Percentiles rank a stretch among this genome's conserved stretches.
Evolutionary conservation across 2,888 invertebrate species (phyloP).

Genomic region (Keiferia lycopersicella): DNA sequence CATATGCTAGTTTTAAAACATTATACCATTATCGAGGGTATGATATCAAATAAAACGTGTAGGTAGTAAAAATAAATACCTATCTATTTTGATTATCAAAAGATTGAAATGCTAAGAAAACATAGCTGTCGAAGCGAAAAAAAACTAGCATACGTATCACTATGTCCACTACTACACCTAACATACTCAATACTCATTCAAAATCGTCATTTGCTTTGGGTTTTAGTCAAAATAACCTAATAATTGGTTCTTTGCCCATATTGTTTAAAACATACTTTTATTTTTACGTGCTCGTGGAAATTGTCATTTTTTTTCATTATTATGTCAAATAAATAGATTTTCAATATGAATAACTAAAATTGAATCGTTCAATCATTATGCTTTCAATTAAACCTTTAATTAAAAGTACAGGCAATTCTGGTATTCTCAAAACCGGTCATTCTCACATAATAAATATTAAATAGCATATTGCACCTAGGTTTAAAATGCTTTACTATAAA

Average conservation of each 20-base stretch:
- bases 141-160: background rate
- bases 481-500: background rate
- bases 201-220: constrained; percentile 23
- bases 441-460: background rate
- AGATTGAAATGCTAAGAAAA: background rate
- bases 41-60: no score
- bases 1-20: background rate
- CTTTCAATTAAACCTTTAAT: no score
- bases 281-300: constrained; percentile 49
- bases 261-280: constrained; percentile 42
- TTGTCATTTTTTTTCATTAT: constrained; percentile 10
- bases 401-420: no score
- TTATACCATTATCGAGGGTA: no score
- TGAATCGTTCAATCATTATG: no score
- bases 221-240: constrained; percentile 52
- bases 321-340: no score
- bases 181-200: background rate
- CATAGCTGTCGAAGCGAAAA: background rate
- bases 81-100: no score
- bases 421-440: background rate
- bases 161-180: background rate
- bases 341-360: no score
- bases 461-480: background rate
- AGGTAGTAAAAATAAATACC: no score
- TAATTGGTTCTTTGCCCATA: constrained; percentile 53